Conservation (phyloP, 1,140 invertebrate genomes). For the Scaptodrosophila lebanonensis region DNA sequence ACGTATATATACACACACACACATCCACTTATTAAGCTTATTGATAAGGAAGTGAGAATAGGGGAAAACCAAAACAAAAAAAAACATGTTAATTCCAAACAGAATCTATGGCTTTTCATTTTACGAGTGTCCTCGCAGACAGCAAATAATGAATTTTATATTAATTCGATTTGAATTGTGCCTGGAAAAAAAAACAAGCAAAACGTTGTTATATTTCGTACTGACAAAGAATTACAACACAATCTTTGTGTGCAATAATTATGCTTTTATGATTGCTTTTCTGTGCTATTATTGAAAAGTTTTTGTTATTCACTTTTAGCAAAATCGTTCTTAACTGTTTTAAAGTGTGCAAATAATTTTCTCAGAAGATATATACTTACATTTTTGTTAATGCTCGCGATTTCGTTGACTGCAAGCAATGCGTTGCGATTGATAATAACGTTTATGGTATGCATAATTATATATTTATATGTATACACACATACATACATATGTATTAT, state of each 20-base stretch:
- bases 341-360: background rate
- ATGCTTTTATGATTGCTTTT: background rate
- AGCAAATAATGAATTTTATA: conserved; percentile 8
- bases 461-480: conserved; percentile 17
- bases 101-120: conserved; percentile 40
- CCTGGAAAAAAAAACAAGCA: conserved; percentile 10
- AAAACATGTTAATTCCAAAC: conserved; percentile 48
- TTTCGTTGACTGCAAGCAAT: conserved; percentile 37
- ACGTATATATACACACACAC: conserved; percentile 47
- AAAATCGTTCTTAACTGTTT: conserved; percentile 18
- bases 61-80: conserved; percentile 36
- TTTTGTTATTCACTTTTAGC: conserved; percentile 8
- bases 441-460: conserved; percentile 38
- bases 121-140: too few species aligned
- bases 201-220: too few species aligned
- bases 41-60: conserved; percentile 49
- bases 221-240: too few species aligned
- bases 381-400: conserved; percentile 21
- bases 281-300: conserved; percentile 1
- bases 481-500: conserved; percentile 31
- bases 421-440: conserved; percentile 65
- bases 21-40: conserved; percentile 52
- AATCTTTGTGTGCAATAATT: background rate
- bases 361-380: conserved; percentile 9
- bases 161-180: conserved; percentile 36